A percentile compares a stretch with the other conserved stretches of the same genome.
Conservation (phyloP, 1,140 invertebrate species). For the Anastatus disparis region DNA sequence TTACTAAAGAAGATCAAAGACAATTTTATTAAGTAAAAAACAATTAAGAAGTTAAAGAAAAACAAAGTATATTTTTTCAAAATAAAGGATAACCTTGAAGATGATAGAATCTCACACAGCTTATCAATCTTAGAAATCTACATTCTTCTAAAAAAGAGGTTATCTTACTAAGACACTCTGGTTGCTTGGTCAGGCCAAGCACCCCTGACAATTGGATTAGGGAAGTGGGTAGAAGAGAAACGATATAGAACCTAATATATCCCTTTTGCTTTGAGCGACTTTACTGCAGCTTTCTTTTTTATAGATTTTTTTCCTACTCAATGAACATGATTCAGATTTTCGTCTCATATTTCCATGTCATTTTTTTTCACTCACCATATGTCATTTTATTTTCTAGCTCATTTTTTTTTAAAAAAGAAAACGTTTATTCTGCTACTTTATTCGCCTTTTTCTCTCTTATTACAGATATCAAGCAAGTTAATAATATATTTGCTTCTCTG, state of each 20-base stretch:
- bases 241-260: background rate
- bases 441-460: background rate
- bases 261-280: conserved; percentile 1
- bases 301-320: background rate
- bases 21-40: no score
- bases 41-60: no score
- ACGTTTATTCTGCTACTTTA: background rate
- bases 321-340: background rate
- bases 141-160: conserved; percentile 32
- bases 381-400: background rate
- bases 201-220: conserved; percentile 25
- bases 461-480: no score
- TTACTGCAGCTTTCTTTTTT: background rate
- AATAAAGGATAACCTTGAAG: no score
- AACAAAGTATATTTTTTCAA: no score
- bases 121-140: conserved; percentile 14
- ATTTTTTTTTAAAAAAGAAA: background rate
- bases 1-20: no score
- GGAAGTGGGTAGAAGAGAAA: background rate
- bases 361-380: background rate
- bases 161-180: conserved; percentile 16
- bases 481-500: no score
- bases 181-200: background rate
- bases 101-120: no score
- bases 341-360: background rate